These are phyloP conservation scores for Pinctada fucata DNA, from an alignment of 2,888 invertebrate genomes.

Conservation along the genomic window DNA sequence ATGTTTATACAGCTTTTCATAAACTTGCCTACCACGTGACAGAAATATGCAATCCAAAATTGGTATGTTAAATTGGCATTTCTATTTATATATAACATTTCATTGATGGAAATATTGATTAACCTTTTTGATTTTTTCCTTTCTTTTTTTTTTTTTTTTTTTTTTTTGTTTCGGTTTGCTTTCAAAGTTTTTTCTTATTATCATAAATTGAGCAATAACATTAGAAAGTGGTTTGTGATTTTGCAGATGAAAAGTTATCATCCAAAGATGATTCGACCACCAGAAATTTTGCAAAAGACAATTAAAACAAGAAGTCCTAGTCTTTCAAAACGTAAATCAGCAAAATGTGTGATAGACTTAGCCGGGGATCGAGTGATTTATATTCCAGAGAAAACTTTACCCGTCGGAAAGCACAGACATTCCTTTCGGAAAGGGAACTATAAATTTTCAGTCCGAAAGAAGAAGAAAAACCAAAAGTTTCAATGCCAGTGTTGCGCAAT, in stretches of 20 bases:
- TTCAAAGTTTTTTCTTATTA: too few species aligned
- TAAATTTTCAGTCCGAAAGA: constrained; percentile 19
- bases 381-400: constrained; percentile 18
- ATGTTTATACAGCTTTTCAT: constrained; percentile 66
- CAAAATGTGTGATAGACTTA: neutral
- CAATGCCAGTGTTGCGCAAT: constrained; percentile 7
- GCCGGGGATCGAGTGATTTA: constrained; percentile 8
- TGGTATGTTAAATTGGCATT: constrained; percentile 54
- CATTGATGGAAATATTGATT: too few species aligned
- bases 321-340: constrained; percentile 6
- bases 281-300: constrained; percentile 29
- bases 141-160: neutral
- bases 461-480: constrained; percentile 9
- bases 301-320: neutral
- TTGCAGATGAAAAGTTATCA: constrained; percentile 66
- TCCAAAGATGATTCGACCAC: constrained; percentile 57
- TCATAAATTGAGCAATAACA: too few species aligned
- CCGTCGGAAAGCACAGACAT: constrained; percentile 11
- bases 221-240: too few species aligned
- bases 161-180: too few species aligned
- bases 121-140: neutral
- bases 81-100: neutral
- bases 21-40: constrained; percentile 68
- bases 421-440: constrained; percentile 9
- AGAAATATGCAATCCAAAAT: constrained; percentile 68